These are phyloP conservation scores for Jacana jacana DNA, from an alignment of 2,113 vertebrate species.

Conservation along the genomic window DNA sequence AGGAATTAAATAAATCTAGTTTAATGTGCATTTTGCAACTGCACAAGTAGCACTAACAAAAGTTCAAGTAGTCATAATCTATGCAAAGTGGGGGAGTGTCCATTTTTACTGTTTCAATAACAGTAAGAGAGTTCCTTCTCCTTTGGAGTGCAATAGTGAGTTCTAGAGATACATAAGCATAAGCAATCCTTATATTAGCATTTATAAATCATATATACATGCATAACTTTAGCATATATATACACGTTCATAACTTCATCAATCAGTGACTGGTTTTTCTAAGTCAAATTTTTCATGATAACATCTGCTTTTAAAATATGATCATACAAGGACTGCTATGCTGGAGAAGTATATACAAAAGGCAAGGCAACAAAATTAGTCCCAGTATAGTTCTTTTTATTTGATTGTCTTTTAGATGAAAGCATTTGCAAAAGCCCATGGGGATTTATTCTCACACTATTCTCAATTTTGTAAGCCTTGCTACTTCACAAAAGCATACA, in stretches of 20 bases:
- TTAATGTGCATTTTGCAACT: background rate
- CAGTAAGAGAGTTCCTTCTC: background rate
- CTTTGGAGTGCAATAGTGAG: background rate
- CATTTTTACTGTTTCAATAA: background rate
- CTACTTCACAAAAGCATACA: background rate
- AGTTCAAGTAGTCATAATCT: background rate
- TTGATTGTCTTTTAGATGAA: background rate
- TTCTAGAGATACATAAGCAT: background rate
- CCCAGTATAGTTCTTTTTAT: background rate
- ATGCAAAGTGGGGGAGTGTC: accelerated
- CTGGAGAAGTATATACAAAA: background rate
- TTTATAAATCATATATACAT: background rate
- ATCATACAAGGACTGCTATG: background rate
- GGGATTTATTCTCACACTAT: background rate
- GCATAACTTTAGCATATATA: background rate
- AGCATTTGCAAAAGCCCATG: background rate
- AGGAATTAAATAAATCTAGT: background rate
- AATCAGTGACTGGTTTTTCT: background rate
- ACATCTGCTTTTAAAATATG: background rate
- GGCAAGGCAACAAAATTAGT: background rate
- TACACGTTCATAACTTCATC: background rate
- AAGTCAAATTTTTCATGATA: background rate
- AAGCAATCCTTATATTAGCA: background rate
- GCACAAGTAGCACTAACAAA: background rate
- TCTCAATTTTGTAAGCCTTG: background rate